phyloP scores from a whole-genome alignment of 2,113 vertebrate species.

The Campylomormyrus tamandua region DNA sequence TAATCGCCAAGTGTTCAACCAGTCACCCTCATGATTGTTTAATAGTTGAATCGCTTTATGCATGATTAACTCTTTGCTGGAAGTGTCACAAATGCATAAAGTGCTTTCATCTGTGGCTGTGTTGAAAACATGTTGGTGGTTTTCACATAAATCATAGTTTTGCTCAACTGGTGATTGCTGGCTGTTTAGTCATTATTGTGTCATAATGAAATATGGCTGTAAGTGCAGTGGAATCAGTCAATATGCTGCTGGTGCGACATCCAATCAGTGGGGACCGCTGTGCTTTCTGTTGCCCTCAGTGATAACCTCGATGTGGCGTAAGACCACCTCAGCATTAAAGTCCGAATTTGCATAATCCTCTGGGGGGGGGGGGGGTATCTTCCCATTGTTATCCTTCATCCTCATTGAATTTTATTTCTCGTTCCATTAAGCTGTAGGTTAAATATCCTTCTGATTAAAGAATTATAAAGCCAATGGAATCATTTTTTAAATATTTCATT shows the following conservation, averaged over 20 bases:
- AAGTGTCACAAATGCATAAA: background rate
- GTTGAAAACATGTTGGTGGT: background rate
- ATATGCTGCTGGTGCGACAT: background rate
- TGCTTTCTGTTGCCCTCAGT: background rate
- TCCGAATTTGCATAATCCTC: background rate
- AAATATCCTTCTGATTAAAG: background rate
- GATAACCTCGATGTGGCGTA: background rate
- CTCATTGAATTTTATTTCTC: background rate
- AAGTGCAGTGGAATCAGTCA: background rate
- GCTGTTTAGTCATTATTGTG: background rate
- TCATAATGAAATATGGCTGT: background rate
- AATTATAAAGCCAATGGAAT: background rate
- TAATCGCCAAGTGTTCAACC: background rate
- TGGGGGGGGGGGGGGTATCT: background rate
- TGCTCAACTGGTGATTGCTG: background rate
- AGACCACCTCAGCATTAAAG: background rate
- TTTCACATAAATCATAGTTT: background rate
- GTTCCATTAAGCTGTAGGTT: background rate
- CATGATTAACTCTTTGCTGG: constrained; percentile 9
- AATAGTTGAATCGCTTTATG: background rate
- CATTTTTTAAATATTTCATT: background rate
- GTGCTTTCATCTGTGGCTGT: background rate
- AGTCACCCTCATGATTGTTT: background rate
- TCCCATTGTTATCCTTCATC: background rate
- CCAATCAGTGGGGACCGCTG: background rate